Percentiles rank a stretch among this genome's conserved stretches.
Evolutionary conservation across 2,888 invertebrate genomes (phyloP).

Genomic region (Prosapia bicincta): DNA sequence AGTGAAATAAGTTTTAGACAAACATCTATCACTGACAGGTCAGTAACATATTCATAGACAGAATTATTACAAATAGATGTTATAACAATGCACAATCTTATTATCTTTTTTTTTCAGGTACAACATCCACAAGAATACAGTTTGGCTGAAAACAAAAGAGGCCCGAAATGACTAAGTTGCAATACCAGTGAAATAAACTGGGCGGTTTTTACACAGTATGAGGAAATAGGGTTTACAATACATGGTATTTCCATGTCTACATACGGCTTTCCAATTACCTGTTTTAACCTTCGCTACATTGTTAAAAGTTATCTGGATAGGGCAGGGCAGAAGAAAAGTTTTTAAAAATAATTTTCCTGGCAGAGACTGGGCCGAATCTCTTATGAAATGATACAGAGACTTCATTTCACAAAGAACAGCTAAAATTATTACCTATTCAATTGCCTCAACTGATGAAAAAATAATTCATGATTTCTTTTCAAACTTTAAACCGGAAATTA

Average conservation of each 20-base stretch:
- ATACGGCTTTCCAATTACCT: not conserved
- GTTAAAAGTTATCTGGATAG: not conserved
- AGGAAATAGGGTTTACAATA: not conserved
- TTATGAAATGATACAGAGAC: not conserved
- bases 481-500: constrained; percentile 7
- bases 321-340: not conserved
- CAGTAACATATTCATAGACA: not conserved
- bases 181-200: not conserved
- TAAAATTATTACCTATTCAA: not conserved
- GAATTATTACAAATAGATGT: not conserved
- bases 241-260: not conserved
- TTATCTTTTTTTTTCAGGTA: not conserved
- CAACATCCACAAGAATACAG: not conserved
- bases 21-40: too few species aligned
- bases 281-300: not conserved
- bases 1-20: too few species aligned
- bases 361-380: not conserved
- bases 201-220: not conserved
- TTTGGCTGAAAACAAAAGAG: not conserved
- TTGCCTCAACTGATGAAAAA: not conserved
- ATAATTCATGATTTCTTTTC: not conserved
- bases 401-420: not conserved
- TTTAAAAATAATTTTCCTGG: not conserved
- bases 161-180: not conserved
- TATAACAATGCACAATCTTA: not conserved